Percentiles rank a stretch among this genome's conserved stretches.
phyloP scores from a whole-genome alignment of 35 echinoderm and acorn worm species.

The Stichopus chloronotus region DNA sequence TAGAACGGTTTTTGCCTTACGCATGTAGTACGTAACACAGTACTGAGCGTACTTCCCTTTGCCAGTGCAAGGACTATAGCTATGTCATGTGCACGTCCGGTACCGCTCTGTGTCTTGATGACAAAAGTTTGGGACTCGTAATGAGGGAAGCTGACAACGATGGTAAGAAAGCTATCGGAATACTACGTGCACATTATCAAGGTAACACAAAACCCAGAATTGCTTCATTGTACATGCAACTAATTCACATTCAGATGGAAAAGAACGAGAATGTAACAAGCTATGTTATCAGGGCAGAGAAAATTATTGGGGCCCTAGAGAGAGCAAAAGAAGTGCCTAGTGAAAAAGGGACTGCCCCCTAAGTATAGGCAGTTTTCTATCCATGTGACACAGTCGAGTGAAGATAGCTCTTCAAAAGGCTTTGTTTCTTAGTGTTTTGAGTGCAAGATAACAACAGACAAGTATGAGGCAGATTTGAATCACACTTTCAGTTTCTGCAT shows the following conservation, averaged over 20 bases:
- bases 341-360: slow-evolving; percentile 42
- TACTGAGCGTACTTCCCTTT: background rate
- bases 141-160: slow-evolving; percentile 61
- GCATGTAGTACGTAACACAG: too few species aligned
- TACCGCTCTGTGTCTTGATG: slow-evolving; percentile 50
- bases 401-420: slow-evolving; percentile 9
- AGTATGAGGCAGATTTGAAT: background rate
- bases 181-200: slow-evolving; percentile 62
- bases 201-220: slow-evolving; percentile 56
- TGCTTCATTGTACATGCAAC: slow-evolving; percentile 21
- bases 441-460: background rate
- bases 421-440: slow-evolving; percentile 30
- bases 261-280: too few species aligned
- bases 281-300: too few species aligned
- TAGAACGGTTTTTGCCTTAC: too few species aligned
- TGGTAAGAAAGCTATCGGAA: slow-evolving; percentile 53
- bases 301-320: too few species aligned
- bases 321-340: slow-evolving; percentile 19
- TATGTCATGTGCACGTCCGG: background rate
- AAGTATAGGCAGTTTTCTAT: slow-evolving; percentile 36
- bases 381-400: background rate
- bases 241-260: too few species aligned
- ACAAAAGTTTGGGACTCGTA: slow-evolving; percentile 46
- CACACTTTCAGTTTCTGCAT: slow-evolving; percentile 14
- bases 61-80: background rate